Conservation (phyloP, 1,140 invertebrate species). For the Lordiphosa clarofinis region DNA sequence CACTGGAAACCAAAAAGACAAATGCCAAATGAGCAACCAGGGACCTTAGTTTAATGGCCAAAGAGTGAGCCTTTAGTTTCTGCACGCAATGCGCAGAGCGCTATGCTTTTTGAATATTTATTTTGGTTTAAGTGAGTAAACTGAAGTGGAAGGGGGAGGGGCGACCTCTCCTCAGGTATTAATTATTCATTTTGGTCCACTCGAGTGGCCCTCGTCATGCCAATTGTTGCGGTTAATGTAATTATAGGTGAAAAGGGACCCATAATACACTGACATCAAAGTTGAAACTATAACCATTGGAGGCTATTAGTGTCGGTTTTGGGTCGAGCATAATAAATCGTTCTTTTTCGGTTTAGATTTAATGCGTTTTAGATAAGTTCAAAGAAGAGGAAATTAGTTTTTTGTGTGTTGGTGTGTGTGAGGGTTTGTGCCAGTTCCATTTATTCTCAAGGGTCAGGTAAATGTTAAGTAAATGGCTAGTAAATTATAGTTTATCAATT, state of each 20-base stretch:
- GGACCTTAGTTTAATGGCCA: conserved; percentile 47
- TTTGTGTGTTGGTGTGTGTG: not conserved
- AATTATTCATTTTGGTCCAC: conserved; percentile 62
- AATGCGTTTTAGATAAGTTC: conserved; percentile 56
- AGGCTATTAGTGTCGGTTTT: conserved; percentile 41
- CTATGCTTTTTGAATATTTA: conserved; percentile 65
- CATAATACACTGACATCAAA: conserved; percentile 45
- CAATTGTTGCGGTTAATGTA: conserved; percentile 60
- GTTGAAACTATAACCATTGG: conserved; percentile 34
- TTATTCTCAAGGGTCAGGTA: conserved; percentile 21
- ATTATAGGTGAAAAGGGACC: conserved; percentile 51
- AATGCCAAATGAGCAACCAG: conserved; percentile 57
- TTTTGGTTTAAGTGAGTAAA: conserved; percentile 41
- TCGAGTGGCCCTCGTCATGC: conserved; percentile 37
- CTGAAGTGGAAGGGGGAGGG: conserved; percentile 3
- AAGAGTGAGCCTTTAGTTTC: conserved; percentile 27
- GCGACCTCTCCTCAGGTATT: conserved; percentile 34
- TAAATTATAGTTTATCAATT: conserved; percentile 47
- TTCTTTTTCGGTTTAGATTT: conserved; percentile 46
- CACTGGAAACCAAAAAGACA: conserved; percentile 25
- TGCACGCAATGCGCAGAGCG: conserved; percentile 19
- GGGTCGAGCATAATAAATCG: conserved; percentile 49
- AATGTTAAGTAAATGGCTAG: conserved; percentile 18
- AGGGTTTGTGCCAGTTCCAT: conserved; percentile 24
- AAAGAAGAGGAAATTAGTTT: conserved; percentile 45